A percentile compares a stretch with the other conserved stretches of the same genome.
Conservation (phyloP, 2,797 vertebrate species). For the Euphonia xanthogaster region DNA sequence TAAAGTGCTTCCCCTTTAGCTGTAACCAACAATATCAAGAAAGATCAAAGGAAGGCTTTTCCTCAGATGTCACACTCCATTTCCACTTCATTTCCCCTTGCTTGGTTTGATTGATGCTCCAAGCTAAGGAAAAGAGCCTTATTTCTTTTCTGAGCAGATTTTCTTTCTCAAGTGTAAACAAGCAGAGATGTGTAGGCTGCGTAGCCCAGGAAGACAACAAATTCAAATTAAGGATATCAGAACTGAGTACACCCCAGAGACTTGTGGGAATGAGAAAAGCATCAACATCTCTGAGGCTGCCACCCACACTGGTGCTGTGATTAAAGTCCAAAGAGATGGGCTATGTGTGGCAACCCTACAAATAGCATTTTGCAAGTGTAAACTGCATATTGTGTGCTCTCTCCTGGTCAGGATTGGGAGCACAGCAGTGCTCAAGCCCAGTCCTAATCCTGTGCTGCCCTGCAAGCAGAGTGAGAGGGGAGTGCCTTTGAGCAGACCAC, state of each 20-base stretch:
- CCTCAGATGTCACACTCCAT: not conserved
- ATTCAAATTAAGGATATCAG: not conserved
- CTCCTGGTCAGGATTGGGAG: not conserved
- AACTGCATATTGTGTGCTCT: not conserved
- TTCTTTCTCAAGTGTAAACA: slow-evolving; percentile 15
- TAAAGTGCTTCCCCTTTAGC: not conserved
- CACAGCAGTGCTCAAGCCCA: not conserved
- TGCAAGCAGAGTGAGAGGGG: not conserved
- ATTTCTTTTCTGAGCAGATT: not conserved
- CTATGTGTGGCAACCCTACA: not conserved
- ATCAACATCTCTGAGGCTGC: not conserved
- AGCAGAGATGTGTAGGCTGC: not conserved
- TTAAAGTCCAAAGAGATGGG: not conserved
- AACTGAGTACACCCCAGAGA: not conserved
- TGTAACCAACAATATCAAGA: not conserved
- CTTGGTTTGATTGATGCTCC: slow-evolving; percentile 1
- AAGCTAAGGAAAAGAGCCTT: not conserved
- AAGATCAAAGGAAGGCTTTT: slow-evolving; percentile 26
- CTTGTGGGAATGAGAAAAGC: not conserved
- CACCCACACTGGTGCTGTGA: not conserved
- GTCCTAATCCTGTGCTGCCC: not conserved
- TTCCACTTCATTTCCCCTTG: slow-evolving; percentile 39
- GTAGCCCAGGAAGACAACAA: not conserved
- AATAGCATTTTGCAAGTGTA: not conserved
- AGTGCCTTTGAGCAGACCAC: not conserved